Conservation (phyloP, 2,888 invertebrate species). For the Ormyrus pomaceus region DNA sequence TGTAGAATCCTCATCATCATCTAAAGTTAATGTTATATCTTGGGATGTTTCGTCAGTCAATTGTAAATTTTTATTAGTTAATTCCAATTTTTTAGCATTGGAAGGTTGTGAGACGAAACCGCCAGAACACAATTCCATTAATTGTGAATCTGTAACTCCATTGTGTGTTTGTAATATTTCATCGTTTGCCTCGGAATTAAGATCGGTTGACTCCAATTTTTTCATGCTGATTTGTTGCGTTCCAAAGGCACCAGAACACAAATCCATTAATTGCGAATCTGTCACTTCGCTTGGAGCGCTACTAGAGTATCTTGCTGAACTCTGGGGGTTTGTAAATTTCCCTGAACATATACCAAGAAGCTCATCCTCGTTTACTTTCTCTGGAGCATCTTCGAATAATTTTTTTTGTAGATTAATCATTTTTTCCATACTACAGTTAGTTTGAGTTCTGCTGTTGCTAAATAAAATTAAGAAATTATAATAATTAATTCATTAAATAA, state of each 20-base stretch:
- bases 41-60: slow-evolving; percentile 65
- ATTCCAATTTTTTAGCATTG: slow-evolving; percentile 58
- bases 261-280: slow-evolving; percentile 69
- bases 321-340: too few relatives aligned
- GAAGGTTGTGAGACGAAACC: slow-evolving; percentile 71
- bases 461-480: not conserved
- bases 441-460: slow-evolving; percentile 41
- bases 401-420: slow-evolving; percentile 71
- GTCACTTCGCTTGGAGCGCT: slow-evolving; percentile 47
- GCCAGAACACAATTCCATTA: slow-evolving; percentile 77
- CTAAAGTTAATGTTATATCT: slow-evolving; percentile 61
- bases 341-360: slow-evolving; percentile 79
- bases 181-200: slow-evolving; percentile 17
- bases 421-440: slow-evolving; percentile 53
- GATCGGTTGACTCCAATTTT: not conserved
- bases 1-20: slow-evolving; percentile 59
- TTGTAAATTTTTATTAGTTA: not conserved
- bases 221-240: slow-evolving; percentile 25
- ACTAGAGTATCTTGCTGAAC: too few relatives aligned
- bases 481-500: not conserved
- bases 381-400: slow-evolving; percentile 70
- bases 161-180: slow-evolving; percentile 67
- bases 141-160: slow-evolving; percentile 65
- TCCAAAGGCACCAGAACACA: slow-evolving; percentile 79
- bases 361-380: slow-evolving; percentile 75